Base-by-base conservation (phyloP, 1,140 invertebrate genomes). In the Pseudomyrmex gracilis region DNA sequence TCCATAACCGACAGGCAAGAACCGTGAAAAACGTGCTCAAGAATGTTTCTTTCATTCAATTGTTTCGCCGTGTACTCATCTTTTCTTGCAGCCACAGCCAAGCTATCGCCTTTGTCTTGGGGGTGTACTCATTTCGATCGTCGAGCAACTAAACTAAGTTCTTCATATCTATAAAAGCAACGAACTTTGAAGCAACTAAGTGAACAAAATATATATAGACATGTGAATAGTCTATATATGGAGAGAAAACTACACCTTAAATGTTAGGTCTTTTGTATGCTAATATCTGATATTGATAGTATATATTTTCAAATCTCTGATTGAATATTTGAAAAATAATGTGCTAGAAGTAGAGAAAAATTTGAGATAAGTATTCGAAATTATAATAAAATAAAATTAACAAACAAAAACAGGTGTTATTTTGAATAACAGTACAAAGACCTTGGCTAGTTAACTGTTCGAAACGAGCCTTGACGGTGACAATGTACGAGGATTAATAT, bases 401-500 rank as follows among this genome's bases (percentile, higher is more conserved):
- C 34, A 34, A 34, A 34, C 34, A 34, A 34, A 34, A 34, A 5
- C 34, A 5, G 5, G 7, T 9, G n/a, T 73, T 15, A 34, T 85
- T 60, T 22, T n/a, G 61, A 67, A 68, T 10, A 22, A 86, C 58
- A 58, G 87, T n/a, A 80, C 60, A 77, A 76, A 74, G 58, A n/a
- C 2, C 24, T 12, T 3, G n/a, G 13, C 57, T 77, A 67, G 67
- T 77, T 77, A 88, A 89, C 90, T 87, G 87, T 87, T 85, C 58
- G 73, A 89, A 74, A 80, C 63, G 34, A 61, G 55, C 53, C 9
- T 53, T 86, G 64, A 87, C 68, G 57, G 76, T 22, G n/a, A 70
- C 70, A 24, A 17, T 64, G 55, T 60, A 47, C 47, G 86, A 87
- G 89, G 85, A 90, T 93, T 91, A 92, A 92, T 93, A 87, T 88